These are phyloP conservation scores for Apogon talboti DNA, from an alignment of 2,797 vertebrate genomes.

Conservation along the genomic window DNA sequence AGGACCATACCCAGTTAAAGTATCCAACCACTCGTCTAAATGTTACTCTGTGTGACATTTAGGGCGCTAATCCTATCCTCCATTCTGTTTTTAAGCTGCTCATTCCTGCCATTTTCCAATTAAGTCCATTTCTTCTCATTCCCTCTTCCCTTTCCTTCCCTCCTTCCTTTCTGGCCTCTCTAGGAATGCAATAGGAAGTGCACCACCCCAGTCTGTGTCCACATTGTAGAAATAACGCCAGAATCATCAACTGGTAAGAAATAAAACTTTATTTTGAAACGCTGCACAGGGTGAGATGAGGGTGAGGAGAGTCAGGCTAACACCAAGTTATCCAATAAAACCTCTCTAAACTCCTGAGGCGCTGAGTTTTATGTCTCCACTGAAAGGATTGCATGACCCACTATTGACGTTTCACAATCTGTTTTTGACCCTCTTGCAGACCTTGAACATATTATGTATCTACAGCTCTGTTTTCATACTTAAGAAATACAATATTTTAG, in stretches of 20 bases:
- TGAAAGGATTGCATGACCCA: neutral
- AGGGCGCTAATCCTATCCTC: too few species aligned
- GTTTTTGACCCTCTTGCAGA: neutral
- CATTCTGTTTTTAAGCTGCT: neutral
- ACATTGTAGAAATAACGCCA: constrained; percentile 8
- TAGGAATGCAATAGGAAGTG: constrained; percentile 31
- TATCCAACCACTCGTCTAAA: too few species aligned
- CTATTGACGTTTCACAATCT: neutral
- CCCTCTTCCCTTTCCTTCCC: neutral
- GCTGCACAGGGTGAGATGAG: neutral
- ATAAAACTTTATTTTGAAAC: constrained; percentile 28
- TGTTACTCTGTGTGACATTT: too few species aligned
- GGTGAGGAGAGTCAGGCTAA: constrained; percentile 10
- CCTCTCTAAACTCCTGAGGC: neutral
- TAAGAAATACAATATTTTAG: neutral
- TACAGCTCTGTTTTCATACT: neutral
- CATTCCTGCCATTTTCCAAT: neutral
- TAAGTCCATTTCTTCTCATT: neutral
- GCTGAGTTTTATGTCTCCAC: neutral
- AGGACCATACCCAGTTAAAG: too few species aligned
- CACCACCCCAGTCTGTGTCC: constrained; percentile 16
- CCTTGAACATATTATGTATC: neutral
- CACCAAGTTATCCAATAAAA: constrained; percentile 2
- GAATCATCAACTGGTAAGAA: constrained; percentile 2
- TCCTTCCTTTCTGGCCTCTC: constrained; percentile 20